These are phyloP conservation scores for Megamerina dolium DNA, from an alignment of 2,888 invertebrate species.

Conservation along the genomic window DNA sequence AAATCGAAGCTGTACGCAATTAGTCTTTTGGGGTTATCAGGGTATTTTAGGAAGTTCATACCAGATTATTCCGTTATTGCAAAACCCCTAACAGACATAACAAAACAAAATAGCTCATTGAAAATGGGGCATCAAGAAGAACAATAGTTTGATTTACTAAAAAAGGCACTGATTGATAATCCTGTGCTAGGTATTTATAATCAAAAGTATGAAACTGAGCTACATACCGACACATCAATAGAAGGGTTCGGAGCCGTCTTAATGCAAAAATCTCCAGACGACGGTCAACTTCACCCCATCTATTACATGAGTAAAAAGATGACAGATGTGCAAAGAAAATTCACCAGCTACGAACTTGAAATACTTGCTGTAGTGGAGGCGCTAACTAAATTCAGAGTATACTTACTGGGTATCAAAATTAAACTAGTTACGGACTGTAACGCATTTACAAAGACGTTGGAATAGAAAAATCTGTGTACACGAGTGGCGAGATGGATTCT, in stretches of 20 bases:
- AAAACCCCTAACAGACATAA: slow-evolving; percentile 22
- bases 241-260: slow-evolving; percentile 21
- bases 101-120: slow-evolving; percentile 21
- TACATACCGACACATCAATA: slow-evolving; percentile 19
- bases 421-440: slow-evolving; percentile 18
- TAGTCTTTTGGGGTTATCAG: slow-evolving; percentile 33
- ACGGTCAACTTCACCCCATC: slow-evolving; percentile 15
- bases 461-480: slow-evolving; percentile 18
- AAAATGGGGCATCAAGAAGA: slow-evolving; percentile 18
- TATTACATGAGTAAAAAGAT: slow-evolving; percentile 21
- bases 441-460: slow-evolving; percentile 19
- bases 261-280: slow-evolving; percentile 16
- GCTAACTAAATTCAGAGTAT: slow-evolving; percentile 25
- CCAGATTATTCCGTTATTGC: slow-evolving; percentile 23
- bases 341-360: slow-evolving; percentile 25
- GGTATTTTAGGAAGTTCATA: slow-evolving; percentile 30
- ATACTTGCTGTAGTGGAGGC: slow-evolving; percentile 26
- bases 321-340: slow-evolving; percentile 13
- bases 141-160: slow-evolving; percentile 20
- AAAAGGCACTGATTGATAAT: slow-evolving; percentile 12
- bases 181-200: slow-evolving; percentile 18
- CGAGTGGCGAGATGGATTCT: slow-evolving; percentile 24
- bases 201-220: slow-evolving; percentile 16
- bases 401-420: slow-evolving; percentile 19
- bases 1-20: slow-evolving; percentile 24